Base-by-base conservation (phyloP, 2,113 vertebrate genomes). In the Orycteropus afer region DNA sequence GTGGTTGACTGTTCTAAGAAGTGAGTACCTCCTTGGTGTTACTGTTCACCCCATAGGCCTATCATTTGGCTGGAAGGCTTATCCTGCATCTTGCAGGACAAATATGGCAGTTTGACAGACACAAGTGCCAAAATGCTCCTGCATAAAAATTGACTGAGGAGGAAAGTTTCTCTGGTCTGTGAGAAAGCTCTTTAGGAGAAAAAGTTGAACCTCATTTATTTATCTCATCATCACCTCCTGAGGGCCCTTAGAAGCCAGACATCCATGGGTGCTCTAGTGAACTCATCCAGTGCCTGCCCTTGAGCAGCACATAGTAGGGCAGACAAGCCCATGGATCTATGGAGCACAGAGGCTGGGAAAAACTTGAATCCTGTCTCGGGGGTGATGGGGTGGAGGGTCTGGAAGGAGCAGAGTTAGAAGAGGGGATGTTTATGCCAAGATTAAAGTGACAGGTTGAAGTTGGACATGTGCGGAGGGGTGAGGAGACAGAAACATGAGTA, bases 51-150 rank as follows among this genome's bases (percentile, higher is more conserved):
- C n/a, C n/a, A n/a, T n/a, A n/a, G n/a, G n/a, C n/a, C n/a, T n/a
- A n/a, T n/a, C n/a, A n/a, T n/a, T n/a, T n/a, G n/a, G n/a, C n/a
- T n/a, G n/a, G n/a, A n/a, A n/a, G n/a, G n/a, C n/a, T n/a, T n/a
- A n/a, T 3, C 7, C 86, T 1, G n/a, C 8, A 55, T 42, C 77
- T 9, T 18, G 29, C 37, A 57, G 1, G 59, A 63, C n/a, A 55
- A 74, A 37, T 0, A 20, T 1, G 45, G 25, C 65, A 5, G 65
- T 22, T 20, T 9, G 9, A 22, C 13, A 67, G 79, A 22, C 34
- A 11, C 0, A 27, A 32, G 23, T 12, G 17, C 5, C 4, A 23
- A 0, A 1, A 45, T 45, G n/a, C 11, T 49, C 23, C 42, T 4
- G 49, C 0, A 0, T 0, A 77, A 32, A 6, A 27, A 29, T 4